These are phyloP conservation scores for Eremobia ochroleuca DNA, from an alignment of 2,888 invertebrate genomes.

Conservation along the genomic window DNA sequence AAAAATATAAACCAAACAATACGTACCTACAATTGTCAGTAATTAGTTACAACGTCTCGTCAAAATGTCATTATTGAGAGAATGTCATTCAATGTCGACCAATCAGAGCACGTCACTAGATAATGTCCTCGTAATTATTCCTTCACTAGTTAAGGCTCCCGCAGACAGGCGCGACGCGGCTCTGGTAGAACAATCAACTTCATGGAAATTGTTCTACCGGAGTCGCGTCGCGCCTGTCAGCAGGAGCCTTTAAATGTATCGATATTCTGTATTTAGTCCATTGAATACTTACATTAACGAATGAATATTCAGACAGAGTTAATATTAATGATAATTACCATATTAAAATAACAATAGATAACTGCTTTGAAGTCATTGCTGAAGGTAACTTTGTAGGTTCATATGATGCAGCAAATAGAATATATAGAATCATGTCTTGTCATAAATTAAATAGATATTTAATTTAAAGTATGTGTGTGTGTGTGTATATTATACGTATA, in stretches of 20 bases:
- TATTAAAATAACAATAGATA: slow-evolving; percentile 64
- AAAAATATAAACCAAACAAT: slow-evolving; percentile 57
- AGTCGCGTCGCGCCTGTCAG: neutral
- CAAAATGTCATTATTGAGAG: slow-evolving; percentile 73
- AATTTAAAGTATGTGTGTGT: neutral
- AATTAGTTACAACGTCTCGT: slow-evolving; percentile 69
- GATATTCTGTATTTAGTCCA: slow-evolving; percentile 61
- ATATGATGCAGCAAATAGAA: slow-evolving; percentile 1
- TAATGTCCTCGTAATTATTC: slow-evolving; percentile 63
- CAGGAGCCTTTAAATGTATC: slow-evolving; percentile 44
- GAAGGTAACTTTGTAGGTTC: slow-evolving; percentile 37
- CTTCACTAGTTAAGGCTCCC: slow-evolving; percentile 48
- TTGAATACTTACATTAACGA: slow-evolving; percentile 55
- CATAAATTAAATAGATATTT: neutral
- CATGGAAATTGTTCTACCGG: neutral
- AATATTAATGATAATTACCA: slow-evolving; percentile 54
- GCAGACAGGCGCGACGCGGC: neutral
- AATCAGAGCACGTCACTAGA: slow-evolving; percentile 68
- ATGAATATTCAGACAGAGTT: slow-evolving; percentile 39
- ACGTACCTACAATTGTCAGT: slow-evolving; percentile 43
- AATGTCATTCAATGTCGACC: slow-evolving; percentile 72
- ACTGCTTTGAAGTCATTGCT: slow-evolving; percentile 44
- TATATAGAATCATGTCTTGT: slow-evolving; percentile 3
- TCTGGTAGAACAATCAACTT: neutral
- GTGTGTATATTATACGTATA: neutral